Conservation (phyloP, 2,888 invertebrate genomes). For the Drosophila trichaetosa region DNA sequence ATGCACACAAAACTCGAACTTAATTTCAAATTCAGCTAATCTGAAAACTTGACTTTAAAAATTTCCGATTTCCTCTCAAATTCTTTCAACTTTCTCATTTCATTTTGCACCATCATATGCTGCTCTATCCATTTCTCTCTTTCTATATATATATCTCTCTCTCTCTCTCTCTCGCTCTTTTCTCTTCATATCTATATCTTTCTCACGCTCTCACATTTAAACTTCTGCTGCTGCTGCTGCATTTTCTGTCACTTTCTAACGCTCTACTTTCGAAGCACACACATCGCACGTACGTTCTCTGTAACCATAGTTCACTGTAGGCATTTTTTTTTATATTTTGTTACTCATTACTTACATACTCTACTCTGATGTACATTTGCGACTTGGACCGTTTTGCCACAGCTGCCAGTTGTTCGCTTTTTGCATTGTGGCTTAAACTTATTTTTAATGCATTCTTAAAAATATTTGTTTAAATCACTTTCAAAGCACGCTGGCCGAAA, state of each 20-base stretch:
- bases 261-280: constrained; percentile 63
- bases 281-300: constrained; percentile 52
- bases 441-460: constrained; percentile 75
- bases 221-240: constrained; percentile 30
- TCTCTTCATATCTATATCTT: constrained; percentile 39
- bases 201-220: constrained; percentile 50
- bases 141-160: neutral
- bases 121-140: constrained; percentile 21
- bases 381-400: constrained; percentile 51
- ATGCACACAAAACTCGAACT: constrained; percentile 70
- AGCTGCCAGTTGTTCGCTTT: constrained; percentile 29
- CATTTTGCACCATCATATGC: constrained; percentile 47
- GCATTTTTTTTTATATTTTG: constrained; percentile 43
- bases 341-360: constrained; percentile 34
- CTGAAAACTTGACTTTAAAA: constrained; percentile 30
- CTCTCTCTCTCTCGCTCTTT: neutral
- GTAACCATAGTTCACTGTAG: constrained; percentile 72
- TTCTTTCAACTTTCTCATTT: constrained; percentile 72
- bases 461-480: constrained; percentile 69
- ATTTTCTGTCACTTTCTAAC: constrained; percentile 70
- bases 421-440: constrained; percentile 58
- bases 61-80: constrained; percentile 50
- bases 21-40: constrained; percentile 53
- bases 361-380: constrained; percentile 45
- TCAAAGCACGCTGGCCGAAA: constrained; percentile 52